A percentile compares a stretch with the other conserved stretches of the same genome.
phyloP scores from a whole-genome alignment of 1,140 invertebrate genomes.

The Magallana gigas region DNA sequence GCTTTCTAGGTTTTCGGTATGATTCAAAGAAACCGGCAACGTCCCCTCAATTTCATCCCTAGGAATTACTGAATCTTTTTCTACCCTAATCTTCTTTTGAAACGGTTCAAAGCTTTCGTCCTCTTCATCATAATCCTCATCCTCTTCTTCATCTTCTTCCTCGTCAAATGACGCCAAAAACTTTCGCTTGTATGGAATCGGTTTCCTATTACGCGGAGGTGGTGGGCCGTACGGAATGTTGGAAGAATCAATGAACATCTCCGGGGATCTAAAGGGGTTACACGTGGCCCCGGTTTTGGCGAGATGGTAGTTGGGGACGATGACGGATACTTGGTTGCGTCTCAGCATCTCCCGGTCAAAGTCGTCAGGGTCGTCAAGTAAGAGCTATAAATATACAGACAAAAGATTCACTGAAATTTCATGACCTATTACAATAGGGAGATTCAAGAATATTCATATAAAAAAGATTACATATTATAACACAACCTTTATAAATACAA shows the following conservation, averaged over 20 bases:
- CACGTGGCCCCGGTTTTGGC: not conserved
- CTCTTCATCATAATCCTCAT: too few relatives aligned
- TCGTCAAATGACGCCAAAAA: not conserved
- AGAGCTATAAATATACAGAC: slow-evolving; percentile 51
- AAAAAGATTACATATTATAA: too few relatives aligned
- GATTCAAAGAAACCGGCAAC: not conserved
- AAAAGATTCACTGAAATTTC: too few relatives aligned
- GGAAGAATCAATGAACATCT: not conserved
- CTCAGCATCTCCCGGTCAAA: not conserved
- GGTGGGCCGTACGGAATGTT: not conserved
- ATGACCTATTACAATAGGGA: too few relatives aligned
- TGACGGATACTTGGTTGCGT: slow-evolving; percentile 62
- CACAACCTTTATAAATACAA: not conserved
- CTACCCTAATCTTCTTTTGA: not conserved
- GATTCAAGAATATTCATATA: too few relatives aligned
- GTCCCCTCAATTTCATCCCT: not conserved
- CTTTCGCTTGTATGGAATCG: not conserved
- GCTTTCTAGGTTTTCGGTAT: not conserved
- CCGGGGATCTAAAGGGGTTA: not conserved
- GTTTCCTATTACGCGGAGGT: not conserved
- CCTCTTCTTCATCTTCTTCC: not conserved
- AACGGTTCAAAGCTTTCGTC: not conserved
- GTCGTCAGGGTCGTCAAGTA: slow-evolving; percentile 54
- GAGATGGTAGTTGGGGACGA: slow-evolving; percentile 55
- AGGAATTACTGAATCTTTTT: not conserved